Percentiles rank a stretch among this genome's conserved stretches.
Conservation (phyloP, 92 coral and sea anemone species). For the Porites evermanni region DNA sequence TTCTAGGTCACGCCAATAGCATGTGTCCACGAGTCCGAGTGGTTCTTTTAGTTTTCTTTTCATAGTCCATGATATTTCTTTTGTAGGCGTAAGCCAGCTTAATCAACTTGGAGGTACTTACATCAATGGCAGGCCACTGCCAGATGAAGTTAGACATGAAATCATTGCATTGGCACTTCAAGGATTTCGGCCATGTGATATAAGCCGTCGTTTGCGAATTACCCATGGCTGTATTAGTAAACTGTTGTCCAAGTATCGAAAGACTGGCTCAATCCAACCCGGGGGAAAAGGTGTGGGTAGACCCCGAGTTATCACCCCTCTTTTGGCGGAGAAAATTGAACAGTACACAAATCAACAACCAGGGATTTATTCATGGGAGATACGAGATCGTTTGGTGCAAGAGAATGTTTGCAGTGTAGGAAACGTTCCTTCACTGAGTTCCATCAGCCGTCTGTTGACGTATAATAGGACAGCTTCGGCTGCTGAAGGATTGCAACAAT, state of each 20-base stretch:
- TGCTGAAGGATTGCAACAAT: neutral
- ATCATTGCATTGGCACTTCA: conserved; percentile 70
- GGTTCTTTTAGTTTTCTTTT: too few relatives aligned
- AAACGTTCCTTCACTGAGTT: conserved; percentile 52
- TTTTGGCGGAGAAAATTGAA: conserved; percentile 52
- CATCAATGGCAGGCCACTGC: conserved; percentile 77
- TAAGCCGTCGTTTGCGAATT: conserved; percentile 77
- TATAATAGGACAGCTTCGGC: neutral
- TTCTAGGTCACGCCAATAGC: too few relatives aligned
- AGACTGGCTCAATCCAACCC: conserved; percentile 73
- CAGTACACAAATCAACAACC: conserved; percentile 52
- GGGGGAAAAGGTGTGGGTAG: conserved; percentile 26
- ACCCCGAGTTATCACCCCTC: conserved; percentile 58
- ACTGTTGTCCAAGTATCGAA: conserved; percentile 72
- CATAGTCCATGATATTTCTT: neutral
- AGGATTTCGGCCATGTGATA: conserved; percentile 84
- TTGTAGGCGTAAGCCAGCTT: conserved; percentile 59
- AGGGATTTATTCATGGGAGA: conserved; percentile 67
- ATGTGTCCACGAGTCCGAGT: too few relatives aligned
- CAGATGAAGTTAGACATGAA: conserved; percentile 48
- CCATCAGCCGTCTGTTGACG: conserved; percentile 62
- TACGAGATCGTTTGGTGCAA: conserved; percentile 57
- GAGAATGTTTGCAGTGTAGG: conserved; percentile 53
- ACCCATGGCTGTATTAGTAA: conserved; percentile 90
- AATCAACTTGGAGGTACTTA: conserved; percentile 86